Percentiles rank a stretch among this genome's conserved stretches.
These are phyloP conservation scores for Oligia strigilis DNA, from an alignment of 2,888 invertebrate species.

Conservation along the genomic window DNA sequence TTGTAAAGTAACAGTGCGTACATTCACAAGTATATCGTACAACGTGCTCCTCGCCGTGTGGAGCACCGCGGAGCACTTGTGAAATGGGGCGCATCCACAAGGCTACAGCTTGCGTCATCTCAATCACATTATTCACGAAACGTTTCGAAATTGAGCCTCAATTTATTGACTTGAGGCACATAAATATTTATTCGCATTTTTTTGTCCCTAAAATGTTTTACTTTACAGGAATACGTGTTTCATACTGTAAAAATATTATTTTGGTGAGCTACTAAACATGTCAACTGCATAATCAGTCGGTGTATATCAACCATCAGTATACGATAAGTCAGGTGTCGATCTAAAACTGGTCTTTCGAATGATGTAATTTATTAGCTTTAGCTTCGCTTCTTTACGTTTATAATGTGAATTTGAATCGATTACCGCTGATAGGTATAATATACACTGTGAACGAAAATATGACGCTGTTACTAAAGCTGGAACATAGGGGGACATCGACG, in stretches of 20 bases:
- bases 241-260: slow-evolving; percentile 47
- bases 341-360: slow-evolving; percentile 33
- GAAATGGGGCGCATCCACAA: slow-evolving; percentile 85
- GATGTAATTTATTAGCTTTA: slow-evolving; percentile 16
- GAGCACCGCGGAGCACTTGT: slow-evolving; percentile 68
- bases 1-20: slow-evolving; percentile 34
- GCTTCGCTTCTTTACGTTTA: slow-evolving; percentile 10
- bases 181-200: slow-evolving; percentile 81
- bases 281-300: slow-evolving; percentile 56
- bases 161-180: slow-evolving; percentile 77
- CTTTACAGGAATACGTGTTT: slow-evolving; percentile 47
- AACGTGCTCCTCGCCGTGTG: slow-evolving; percentile 26
- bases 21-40: slow-evolving; percentile 24
- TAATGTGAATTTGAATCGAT: slow-evolving; percentile 24
- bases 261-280: slow-evolving; percentile 56
- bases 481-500: not conserved
- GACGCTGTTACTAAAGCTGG: not conserved
- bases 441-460: slow-evolving; percentile 4
- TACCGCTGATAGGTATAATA: not conserved
- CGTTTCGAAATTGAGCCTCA: slow-evolving; percentile 82
- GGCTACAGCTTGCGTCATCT: slow-evolving; percentile 86
- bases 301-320: slow-evolving; percentile 51
- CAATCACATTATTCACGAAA: slow-evolving; percentile 83
- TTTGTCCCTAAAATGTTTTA: slow-evolving; percentile 69
- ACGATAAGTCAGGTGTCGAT: slow-evolving; percentile 55